A percentile compares a stretch with the other conserved stretches of the same genome.
phyloP scores from a whole-genome alignment of 2,888 invertebrate species.

The Catocala sponsa region DNA sequence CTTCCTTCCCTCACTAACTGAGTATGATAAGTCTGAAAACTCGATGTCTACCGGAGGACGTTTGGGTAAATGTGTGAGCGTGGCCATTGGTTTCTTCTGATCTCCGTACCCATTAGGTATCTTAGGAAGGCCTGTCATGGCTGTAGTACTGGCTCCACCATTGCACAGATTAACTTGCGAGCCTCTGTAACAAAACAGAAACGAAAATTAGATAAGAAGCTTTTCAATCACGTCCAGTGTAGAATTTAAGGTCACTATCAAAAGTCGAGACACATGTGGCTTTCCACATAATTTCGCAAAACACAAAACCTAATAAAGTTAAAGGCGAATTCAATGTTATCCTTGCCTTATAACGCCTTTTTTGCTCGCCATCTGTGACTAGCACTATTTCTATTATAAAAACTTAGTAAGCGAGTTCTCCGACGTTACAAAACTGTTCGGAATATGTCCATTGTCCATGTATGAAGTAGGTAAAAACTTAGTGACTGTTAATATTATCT shows the following conservation, averaged over 20 bases:
- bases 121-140: slow-evolving; percentile 89
- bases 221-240: not conserved
- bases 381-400: slow-evolving; percentile 1
- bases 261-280: too few species aligned
- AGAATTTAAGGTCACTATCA: too few species aligned
- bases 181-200: slow-evolving; percentile 84
- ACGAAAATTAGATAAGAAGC: slow-evolving; percentile 4
- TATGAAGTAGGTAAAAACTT: too few species aligned
- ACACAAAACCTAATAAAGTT: too few species aligned
- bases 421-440: too few species aligned
- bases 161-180: slow-evolving; percentile 93
- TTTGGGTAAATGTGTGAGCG: slow-evolving; percentile 94
- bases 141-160: slow-evolving; percentile 86
- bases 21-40: slow-evolving; percentile 95
- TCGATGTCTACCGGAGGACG: slow-evolving; percentile 96
- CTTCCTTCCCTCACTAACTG: slow-evolving; percentile 94
- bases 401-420: not conserved
- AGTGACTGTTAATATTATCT: too few species aligned
- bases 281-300: too few species aligned
- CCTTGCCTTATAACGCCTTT: too few species aligned
- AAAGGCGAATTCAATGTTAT: too few species aligned
- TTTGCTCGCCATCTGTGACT: slow-evolving; percentile 4
- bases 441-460: too few species aligned
- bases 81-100: slow-evolving; percentile 92
- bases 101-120: slow-evolving; percentile 92